A percentile compares a stretch with the other conserved stretches of the same genome.
These are phyloP conservation scores for Heterocephalus glaber DNA, from an alignment of 2,113 vertebrate genomes.

Conservation along the genomic window DNA sequence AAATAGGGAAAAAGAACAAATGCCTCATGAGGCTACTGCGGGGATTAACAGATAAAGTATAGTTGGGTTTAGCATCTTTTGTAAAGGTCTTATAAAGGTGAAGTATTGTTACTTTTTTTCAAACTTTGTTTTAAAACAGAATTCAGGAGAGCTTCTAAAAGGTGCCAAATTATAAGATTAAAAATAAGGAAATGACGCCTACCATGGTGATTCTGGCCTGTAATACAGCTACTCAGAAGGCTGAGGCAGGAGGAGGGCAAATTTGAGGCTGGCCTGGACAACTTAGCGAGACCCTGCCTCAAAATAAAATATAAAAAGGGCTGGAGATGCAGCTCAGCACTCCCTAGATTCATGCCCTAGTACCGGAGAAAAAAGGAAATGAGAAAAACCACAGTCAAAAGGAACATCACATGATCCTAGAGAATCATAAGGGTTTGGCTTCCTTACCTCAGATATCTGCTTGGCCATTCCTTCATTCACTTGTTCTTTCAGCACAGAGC, in stretches of 20 bases:
- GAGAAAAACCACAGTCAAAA: neutral
- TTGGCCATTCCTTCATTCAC: neutral
- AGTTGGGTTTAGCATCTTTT: neutral
- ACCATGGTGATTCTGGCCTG: neutral
- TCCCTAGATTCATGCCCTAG: neutral
- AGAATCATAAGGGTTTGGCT: neutral
- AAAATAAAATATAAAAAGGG: neutral
- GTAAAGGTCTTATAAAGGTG: conserved; percentile 17
- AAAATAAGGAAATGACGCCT: neutral
- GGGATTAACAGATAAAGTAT: neutral
- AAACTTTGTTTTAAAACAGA: conserved; percentile 24
- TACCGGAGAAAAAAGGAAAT: neutral
- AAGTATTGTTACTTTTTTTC: neutral
- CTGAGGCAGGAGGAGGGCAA: neutral
- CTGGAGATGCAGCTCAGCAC: neutral
- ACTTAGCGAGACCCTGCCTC: neutral
- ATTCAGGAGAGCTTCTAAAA: neutral
- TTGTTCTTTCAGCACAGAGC: neutral
- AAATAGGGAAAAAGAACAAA: neutral
- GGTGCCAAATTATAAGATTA: neutral
- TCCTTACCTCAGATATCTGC: neutral
- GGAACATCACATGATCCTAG: neutral
- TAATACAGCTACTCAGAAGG: neutral
- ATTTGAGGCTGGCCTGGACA: neutral
- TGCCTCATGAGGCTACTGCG: neutral